Percentiles rank a stretch among this genome's conserved stretches.
phyloP scores from a whole-genome alignment of 2,797 vertebrate species.

The Falco berigora region DNA sequence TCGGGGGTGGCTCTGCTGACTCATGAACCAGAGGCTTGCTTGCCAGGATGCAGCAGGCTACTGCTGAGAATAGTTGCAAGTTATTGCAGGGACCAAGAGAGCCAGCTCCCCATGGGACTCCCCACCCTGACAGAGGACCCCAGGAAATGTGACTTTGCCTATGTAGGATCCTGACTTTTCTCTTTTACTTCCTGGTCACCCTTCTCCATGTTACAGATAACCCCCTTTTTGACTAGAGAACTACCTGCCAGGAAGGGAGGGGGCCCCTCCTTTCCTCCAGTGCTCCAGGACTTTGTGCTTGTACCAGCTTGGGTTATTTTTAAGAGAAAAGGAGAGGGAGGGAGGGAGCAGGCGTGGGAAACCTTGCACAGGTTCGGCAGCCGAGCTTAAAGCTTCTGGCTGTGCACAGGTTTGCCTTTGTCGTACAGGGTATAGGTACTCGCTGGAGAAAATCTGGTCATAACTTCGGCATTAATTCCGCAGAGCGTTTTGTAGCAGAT shows the following conservation, averaged over 20 bases:
- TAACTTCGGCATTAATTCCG: not conserved
- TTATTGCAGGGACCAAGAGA: not conserved
- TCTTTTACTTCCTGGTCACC: not conserved
- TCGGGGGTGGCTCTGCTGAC: not conserved
- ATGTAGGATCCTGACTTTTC: not conserved
- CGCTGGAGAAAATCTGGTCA: not conserved
- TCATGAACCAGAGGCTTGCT: not conserved
- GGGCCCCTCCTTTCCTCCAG: not conserved
- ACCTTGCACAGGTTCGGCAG: accelerated
- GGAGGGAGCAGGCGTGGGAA: not conserved
- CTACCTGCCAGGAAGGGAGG: not conserved
- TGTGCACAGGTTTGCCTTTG: not conserved
- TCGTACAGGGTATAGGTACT: not conserved
- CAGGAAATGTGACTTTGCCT: not conserved
- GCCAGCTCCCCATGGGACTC: not conserved
- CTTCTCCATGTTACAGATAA: not conserved
- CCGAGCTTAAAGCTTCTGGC: not conserved
- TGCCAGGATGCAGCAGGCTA: not conserved
- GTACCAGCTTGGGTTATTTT: too few species aligned
- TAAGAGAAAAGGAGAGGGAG: too few species aligned
- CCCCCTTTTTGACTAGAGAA: not conserved
- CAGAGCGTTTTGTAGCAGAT: not conserved
- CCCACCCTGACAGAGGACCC: not conserved
- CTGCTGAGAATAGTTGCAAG: not conserved
- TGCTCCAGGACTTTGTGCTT: not conserved